These are phyloP conservation scores for Ornithoptera priamus DNA, from an alignment of 2,888 invertebrate species.

Conservation along the genomic window DNA sequence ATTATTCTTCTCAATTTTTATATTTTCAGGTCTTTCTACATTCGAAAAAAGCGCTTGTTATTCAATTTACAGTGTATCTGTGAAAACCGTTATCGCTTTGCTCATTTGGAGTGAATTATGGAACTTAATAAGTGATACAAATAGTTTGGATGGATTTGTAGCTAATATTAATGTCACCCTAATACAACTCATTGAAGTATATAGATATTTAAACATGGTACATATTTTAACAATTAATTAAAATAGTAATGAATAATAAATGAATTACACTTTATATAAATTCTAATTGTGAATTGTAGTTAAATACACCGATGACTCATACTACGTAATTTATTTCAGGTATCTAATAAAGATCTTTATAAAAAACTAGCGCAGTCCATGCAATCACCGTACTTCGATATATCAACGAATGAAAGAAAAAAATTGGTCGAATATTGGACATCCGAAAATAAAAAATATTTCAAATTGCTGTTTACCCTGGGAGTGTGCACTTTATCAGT, in stretches of 20 bases:
- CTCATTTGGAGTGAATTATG: conserved; percentile 53
- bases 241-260: too few species aligned
- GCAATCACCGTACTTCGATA: conserved; percentile 57
- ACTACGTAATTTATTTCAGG: conserved; percentile 38
- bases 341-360: conserved; percentile 48
- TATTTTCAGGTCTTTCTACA: conserved; percentile 34
- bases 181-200: conserved; percentile 54
- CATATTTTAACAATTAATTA: conserved; percentile 28
- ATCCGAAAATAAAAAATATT: conserved; percentile 49
- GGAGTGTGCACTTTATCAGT: conserved; percentile 54
- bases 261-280: too few species aligned
- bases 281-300: too few species aligned
- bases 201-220: conserved; percentile 61
- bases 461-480: conserved; percentile 50
- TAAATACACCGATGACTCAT: too few species aligned
- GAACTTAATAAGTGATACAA: conserved; percentile 45
- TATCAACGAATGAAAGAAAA: conserved; percentile 46
- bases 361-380: conserved; percentile 52
- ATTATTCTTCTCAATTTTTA: not conserved
- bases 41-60: conserved; percentile 46
- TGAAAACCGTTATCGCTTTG: conserved; percentile 46
- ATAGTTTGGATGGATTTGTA: conserved; percentile 50
- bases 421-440: conserved; percentile 51
- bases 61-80: conserved; percentile 47
- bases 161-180: conserved; percentile 49